Evolutionary conservation across 2,888 invertebrate species (phyloP).

Genomic region (Idaea straminata): DNA sequence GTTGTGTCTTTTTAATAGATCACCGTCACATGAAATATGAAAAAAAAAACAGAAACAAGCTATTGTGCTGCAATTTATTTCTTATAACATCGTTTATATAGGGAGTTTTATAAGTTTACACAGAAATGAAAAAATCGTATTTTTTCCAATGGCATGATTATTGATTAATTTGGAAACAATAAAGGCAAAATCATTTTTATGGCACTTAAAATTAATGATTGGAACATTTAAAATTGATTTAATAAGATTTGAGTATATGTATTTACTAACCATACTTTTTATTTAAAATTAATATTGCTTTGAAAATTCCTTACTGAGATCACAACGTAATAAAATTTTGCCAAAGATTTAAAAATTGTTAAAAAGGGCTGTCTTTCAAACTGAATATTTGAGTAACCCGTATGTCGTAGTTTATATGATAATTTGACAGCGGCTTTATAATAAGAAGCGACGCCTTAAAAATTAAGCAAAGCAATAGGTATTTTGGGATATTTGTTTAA

Average conservation of each 20-base stretch:
- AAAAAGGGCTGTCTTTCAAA: background rate
- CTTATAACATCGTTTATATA: too few relatives aligned
- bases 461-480: background rate
- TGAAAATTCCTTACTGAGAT: slow-evolving; percentile 2
- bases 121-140: background rate
- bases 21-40: too few relatives aligned
- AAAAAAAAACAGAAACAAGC: too few relatives aligned
- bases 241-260: background rate
- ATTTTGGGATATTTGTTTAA: background rate
- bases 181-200: background rate
- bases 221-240: background rate
- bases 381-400: background rate
- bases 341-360: background rate
- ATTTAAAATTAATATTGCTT: background rate
- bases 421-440: background rate
- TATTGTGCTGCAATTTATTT: too few relatives aligned
- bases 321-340: background rate
- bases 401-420: background rate
- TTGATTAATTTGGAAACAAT: background rate
- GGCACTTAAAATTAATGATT: background rate
- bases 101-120: background rate
- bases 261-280: background rate
- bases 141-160: background rate
- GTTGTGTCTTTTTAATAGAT: too few relatives aligned
- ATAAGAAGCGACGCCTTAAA: background rate